phyloP scores from a whole-genome alignment of 2,797 vertebrate genomes.

The Dryobates pubescens region DNA sequence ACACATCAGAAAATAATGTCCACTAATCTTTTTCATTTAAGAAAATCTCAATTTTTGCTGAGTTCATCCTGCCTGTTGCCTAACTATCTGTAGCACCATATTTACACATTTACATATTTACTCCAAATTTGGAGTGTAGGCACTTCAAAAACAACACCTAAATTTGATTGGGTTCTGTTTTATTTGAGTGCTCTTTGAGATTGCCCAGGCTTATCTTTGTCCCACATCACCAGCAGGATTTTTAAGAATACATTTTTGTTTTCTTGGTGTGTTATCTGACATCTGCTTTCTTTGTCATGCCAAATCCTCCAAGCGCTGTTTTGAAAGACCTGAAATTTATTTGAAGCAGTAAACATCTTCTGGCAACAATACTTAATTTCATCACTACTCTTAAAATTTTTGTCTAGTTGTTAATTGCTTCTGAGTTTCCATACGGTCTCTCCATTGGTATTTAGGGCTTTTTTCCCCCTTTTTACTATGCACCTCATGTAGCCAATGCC shows the following conservation, averaged over 20 bases:
- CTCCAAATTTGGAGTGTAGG: slow-evolving; percentile 25
- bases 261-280: slow-evolving; percentile 63
- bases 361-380: slow-evolving; percentile 69
- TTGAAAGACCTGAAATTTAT: slow-evolving; percentile 68
- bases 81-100: slow-evolving; percentile 32
- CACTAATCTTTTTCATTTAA: neutral
- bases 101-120: too few relatives aligned
- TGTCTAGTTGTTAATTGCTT: slow-evolving; percentile 62
- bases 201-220: slow-evolving; percentile 54
- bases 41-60: slow-evolving; percentile 8
- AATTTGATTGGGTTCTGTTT: slow-evolving; percentile 22
- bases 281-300: slow-evolving; percentile 69
- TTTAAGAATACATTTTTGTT: slow-evolving; percentile 64
- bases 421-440: slow-evolving; percentile 55
- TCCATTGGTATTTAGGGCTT: slow-evolving; percentile 13
- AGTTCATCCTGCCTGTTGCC: slow-evolving; percentile 9
- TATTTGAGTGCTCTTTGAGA: slow-evolving; percentile 55
- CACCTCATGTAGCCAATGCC: slow-evolving; percentile 40
- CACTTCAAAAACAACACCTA: slow-evolving; percentile 3
- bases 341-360: slow-evolving; percentile 67
- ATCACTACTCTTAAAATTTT: slow-evolving; percentile 72
- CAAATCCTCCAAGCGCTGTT: slow-evolving; percentile 63
- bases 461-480: slow-evolving; percentile 37
- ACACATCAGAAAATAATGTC: neutral
- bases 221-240: slow-evolving; percentile 57